A percentile compares a stretch with the other conserved stretches of the same genome.
phyloP scores from a whole-genome alignment of 1,140 invertebrate genomes.

The Bombyx mandarina region DNA sequence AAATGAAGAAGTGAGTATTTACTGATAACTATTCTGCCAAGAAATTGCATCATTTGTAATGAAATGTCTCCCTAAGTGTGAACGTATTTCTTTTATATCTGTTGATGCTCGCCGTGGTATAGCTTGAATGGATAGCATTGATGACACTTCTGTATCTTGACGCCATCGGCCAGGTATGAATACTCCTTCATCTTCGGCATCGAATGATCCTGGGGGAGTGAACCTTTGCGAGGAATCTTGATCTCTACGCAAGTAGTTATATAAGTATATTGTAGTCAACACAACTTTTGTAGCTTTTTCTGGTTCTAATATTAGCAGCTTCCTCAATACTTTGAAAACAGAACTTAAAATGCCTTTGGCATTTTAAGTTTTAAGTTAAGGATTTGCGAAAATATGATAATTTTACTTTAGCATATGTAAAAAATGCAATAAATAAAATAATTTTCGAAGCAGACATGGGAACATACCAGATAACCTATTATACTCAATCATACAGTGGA shows the following conservation, averaged over 20 bases:
- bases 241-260: slow-evolving; percentile 15
- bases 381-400: slow-evolving; percentile 16
- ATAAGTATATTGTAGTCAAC: slow-evolving; percentile 7
- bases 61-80: slow-evolving; percentile 3
- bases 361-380: slow-evolving; percentile 9
- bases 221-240: slow-evolving; percentile 8
- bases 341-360: slow-evolving; percentile 9
- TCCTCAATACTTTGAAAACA: slow-evolving; percentile 9
- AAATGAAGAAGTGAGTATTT: not conserved
- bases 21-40: slow-evolving; percentile 12
- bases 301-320: slow-evolving; percentile 11
- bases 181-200: slow-evolving; percentile 7
- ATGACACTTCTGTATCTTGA: slow-evolving; percentile 7
- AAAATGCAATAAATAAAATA: slow-evolving; percentile 19
- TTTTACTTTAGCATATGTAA: slow-evolving; percentile 17
- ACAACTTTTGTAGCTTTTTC: slow-evolving; percentile 11
- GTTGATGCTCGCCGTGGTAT: slow-evolving; percentile 5
- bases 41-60: slow-evolving; percentile 7
- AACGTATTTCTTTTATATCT: slow-evolving; percentile 3
- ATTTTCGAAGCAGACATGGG: slow-evolving; percentile 18
- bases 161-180: slow-evolving; percentile 7
- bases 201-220: slow-evolving; percentile 9
- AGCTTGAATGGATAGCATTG: slow-evolving; percentile 11
- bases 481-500: too few species aligned
- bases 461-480: slow-evolving; percentile 4